Percentiles rank a stretch among this genome's conserved stretches.
phyloP scores from a whole-genome alignment of 2,888 invertebrate species.

The Calameuta pallipes region DNA sequence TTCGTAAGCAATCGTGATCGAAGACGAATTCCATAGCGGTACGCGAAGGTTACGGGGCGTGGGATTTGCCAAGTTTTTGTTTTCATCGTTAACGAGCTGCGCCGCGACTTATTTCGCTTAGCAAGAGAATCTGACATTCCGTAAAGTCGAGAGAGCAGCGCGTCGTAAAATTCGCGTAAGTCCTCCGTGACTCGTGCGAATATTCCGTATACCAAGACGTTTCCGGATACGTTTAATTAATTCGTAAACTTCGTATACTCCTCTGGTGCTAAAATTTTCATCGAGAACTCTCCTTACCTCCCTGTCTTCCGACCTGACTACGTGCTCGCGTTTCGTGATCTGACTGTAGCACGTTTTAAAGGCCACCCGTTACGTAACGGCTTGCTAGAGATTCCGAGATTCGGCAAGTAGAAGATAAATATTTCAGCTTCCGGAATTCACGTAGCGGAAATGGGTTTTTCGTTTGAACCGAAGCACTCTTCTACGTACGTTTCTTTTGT shows the following conservation, averaged over 20 bases:
- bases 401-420: background rate
- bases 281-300: background rate
- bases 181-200: background rate
- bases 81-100: conserved; percentile 1
- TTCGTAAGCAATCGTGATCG: background rate
- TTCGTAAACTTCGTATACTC: background rate
- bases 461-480: background rate
- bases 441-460: background rate
- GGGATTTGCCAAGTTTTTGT: background rate
- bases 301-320: background rate
- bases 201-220: background rate
- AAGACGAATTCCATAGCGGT: background rate
- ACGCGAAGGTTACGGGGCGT: background rate
- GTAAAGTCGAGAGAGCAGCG: background rate
- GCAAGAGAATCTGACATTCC: background rate
- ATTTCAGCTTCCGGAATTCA: background rate
- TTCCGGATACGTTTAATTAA: background rate
- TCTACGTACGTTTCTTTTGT: background rate
- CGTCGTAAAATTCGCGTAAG: background rate
- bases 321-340: background rate
- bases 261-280: background rate
- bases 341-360: background rate
- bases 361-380: background rate
- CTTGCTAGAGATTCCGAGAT: background rate
- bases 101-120: background rate